These are phyloP conservation scores for Shinisaurus crocodilurus DNA, from an alignment of 2,113 vertebrate genomes.

Conservation along the genomic window DNA sequence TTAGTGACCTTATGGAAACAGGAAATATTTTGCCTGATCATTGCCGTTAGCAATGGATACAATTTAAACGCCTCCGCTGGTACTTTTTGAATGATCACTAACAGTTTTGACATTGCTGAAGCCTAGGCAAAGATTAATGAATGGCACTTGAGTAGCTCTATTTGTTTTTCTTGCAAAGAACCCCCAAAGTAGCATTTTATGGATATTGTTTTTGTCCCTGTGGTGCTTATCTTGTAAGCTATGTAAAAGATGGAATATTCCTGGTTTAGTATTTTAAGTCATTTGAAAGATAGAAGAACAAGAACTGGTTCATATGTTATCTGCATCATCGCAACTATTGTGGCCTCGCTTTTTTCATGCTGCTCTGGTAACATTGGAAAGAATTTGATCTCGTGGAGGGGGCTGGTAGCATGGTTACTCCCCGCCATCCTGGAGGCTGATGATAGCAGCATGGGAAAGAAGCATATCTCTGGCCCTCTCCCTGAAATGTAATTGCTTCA, in stretches of 20 bases:
- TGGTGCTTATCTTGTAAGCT: slow-evolving; percentile 15
- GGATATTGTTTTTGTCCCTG: slow-evolving; percentile 52
- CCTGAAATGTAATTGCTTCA: not conserved
- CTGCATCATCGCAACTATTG: not conserved
- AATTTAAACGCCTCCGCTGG: slow-evolving; percentile 62
- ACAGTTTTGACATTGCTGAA: slow-evolving; percentile 61
- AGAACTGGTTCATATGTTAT: not conserved
- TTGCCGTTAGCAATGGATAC: slow-evolving; percentile 51
- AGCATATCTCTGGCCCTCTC: not conserved
- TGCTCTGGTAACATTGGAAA: not conserved
- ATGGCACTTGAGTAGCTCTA: slow-evolving; percentile 51
- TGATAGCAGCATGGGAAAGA: not conserved
- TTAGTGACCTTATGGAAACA: slow-evolving; percentile 5
- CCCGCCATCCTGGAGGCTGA: no score
- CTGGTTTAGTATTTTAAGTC: not conserved
- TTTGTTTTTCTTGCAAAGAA: slow-evolving; percentile 54
- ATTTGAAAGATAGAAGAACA: not conserved
- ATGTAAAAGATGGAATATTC: not conserved
- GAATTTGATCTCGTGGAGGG: not conserved
- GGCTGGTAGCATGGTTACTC: no score
- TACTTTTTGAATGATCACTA: slow-evolving; percentile 53
- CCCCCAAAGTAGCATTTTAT: slow-evolving; percentile 39
- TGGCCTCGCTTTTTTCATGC: not conserved
- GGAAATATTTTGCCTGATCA: slow-evolving; percentile 34
- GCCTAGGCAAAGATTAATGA: slow-evolving; percentile 57